Percentiles rank a stretch among this genome's conserved stretches.
phyloP scores from a whole-genome alignment of 1,140 invertebrate genomes.

The Dendrolimus kikuchii region DNA sequence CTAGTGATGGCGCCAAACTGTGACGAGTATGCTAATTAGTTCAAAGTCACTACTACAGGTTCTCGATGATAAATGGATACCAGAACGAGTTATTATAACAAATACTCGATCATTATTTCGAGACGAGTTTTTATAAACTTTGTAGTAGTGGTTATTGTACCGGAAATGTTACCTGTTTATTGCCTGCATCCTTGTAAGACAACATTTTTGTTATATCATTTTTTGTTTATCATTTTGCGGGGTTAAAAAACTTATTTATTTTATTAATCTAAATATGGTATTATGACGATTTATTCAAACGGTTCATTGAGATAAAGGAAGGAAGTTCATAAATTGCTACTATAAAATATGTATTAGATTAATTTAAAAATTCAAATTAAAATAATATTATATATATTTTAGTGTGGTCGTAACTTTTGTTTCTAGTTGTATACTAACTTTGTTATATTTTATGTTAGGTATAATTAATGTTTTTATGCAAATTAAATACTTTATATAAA shows the following conservation, averaged over 20 bases:
- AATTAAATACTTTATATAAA: too few relatives aligned
- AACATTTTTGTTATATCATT: slow-evolving; percentile 16
- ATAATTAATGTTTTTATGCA: too few relatives aligned
- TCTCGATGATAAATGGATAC: slow-evolving; percentile 5
- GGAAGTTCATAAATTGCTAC: too few relatives aligned
- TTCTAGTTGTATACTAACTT: too few relatives aligned
- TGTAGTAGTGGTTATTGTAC: slow-evolving; percentile 22
- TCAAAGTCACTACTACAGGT: slow-evolving; percentile 16
- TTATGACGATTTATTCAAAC: too few relatives aligned
- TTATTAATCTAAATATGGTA: too few relatives aligned
- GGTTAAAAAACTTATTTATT: slow-evolving; percentile 3
- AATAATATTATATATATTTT: too few relatives aligned
- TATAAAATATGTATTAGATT: too few relatives aligned
- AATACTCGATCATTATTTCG: slow-evolving; percentile 10
- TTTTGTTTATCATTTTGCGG: slow-evolving; percentile 5
- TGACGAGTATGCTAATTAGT: slow-evolving; percentile 29
- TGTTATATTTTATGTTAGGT: too few relatives aligned
- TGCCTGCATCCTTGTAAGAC: slow-evolving; percentile 26
- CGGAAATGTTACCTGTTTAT: slow-evolving; percentile 43
- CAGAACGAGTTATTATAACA: slow-evolving; percentile 16
- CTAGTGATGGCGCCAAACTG: slow-evolving; percentile 21
- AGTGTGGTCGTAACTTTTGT: too few relatives aligned
- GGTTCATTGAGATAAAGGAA: too few relatives aligned
- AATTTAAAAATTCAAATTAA: too few relatives aligned
- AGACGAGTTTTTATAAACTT: slow-evolving; percentile 17